Percentiles rank a stretch among this genome's conserved stretches.
Conservation (phyloP, 2,113 vertebrate genomes). For the Sula dactylatra region DNA sequence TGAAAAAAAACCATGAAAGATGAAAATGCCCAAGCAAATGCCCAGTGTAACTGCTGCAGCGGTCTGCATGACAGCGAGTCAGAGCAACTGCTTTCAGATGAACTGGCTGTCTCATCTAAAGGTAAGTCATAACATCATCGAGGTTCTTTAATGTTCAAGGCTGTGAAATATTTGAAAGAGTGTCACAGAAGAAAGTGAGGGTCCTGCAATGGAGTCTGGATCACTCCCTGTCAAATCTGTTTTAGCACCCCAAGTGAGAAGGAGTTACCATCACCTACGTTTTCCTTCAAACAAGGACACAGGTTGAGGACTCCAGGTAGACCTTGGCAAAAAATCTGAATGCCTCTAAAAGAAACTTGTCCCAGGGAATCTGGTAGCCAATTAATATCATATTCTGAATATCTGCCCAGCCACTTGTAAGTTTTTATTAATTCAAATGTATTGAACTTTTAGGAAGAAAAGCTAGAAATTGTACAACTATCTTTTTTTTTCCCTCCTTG, state of each 20-base stretch:
- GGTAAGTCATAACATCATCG: background rate
- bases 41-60: background rate
- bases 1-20: background rate
- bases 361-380: background rate
- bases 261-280: background rate
- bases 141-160: background rate
- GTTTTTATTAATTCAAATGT: background rate
- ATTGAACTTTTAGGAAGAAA: background rate
- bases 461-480: background rate
- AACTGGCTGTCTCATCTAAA: background rate
- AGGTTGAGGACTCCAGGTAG: background rate
- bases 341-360: background rate
- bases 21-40: background rate
- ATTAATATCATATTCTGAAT: background rate
- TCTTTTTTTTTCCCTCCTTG: background rate
- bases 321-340: background rate
- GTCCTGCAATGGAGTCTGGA: background rate
- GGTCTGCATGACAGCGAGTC: background rate
- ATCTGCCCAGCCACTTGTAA: background rate
- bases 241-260: background rate
- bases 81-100: background rate
- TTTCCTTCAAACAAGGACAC: background rate
- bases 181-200: background rate
- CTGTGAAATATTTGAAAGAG: background rate
- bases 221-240: background rate